phyloP scores from a whole-genome alignment of 1,140 invertebrate genomes.

The Drosophila repletoides region DNA sequence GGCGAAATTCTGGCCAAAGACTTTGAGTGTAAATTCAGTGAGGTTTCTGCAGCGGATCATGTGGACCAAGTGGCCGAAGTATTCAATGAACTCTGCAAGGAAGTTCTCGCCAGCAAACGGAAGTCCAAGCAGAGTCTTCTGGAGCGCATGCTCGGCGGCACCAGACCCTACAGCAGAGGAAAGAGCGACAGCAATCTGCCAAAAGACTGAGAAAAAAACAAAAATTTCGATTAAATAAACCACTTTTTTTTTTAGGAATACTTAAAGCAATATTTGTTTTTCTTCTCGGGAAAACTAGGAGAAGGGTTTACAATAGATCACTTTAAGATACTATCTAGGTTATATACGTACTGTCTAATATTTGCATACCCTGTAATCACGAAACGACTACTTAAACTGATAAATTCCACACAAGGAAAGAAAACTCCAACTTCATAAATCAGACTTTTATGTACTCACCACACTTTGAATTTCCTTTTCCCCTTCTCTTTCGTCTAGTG shows the following conservation, averaged over 20 bases:
- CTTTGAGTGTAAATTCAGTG: conserved; percentile 93
- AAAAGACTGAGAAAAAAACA: conserved; percentile 91
- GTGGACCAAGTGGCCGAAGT: conserved; percentile 90
- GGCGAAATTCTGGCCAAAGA: conserved; percentile 94
- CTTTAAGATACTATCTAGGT: too few relatives aligned
- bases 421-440: too few relatives aligned
- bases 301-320: too few relatives aligned
- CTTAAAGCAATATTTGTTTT: neutral
- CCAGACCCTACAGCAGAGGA: conserved; percentile 88
- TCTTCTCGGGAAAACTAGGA: too few relatives aligned
- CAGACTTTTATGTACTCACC: too few relatives aligned
- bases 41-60: conserved; percentile 94
- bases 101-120: conserved; percentile 89
- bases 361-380: too few relatives aligned
- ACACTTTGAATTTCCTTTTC: too few relatives aligned
- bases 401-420: too few relatives aligned
- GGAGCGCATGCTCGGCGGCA: conserved; percentile 91
- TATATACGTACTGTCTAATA: too few relatives aligned
- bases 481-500: too few relatives aligned
- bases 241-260: conserved; percentile 12
- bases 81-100: conserved; percentile 92
- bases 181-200: conserved; percentile 93
- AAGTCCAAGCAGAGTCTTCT: conserved; percentile 92
- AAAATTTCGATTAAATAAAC: conserved; percentile 39
- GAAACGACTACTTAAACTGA: too few relatives aligned